Base-by-base conservation (phyloP, 2,113 vertebrate genomes). In the Istiophorus platypterus region DNA sequence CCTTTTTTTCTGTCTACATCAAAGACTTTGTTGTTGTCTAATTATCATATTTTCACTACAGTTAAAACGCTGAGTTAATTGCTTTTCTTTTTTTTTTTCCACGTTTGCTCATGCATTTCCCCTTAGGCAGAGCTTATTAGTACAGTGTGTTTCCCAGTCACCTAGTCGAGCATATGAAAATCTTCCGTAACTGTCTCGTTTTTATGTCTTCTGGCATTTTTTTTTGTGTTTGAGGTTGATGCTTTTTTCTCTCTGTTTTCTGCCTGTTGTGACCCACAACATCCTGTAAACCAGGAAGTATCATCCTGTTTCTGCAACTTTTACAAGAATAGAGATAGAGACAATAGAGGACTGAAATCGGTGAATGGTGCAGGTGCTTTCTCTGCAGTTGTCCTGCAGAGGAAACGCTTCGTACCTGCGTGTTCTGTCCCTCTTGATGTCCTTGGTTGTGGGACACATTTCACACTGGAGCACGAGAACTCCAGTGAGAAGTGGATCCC, bases 1-100 rank as follows among this genome's bases (percentile, higher is more conserved):
- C 51, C 57, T 24, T 47, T 26, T 1, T 41, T 63, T 64, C 64
- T 56, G 37, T 29, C 31, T 56, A 5, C 56, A 80, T 72, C 78
- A 82, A 39, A 85, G 15, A 10, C 37, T 42, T 34, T 24, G 27
- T 71, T 84, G 27, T 10, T 26, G n/a, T 31, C 45, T 63, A 42
- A 82, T 86, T 62, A 79, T 56, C 18, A 80, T 78, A 76, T 67
- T 90, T 80, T 59, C 66, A 70, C 31, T 79, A 67, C 52, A 41
- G 12, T 34, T 56, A 34, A 4, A 57, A 41, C 52, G 26, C 63
- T 63, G 70, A 73, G 10, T 64, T 78, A 76, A 73, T 71, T 80
- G 63, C 66, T 24, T 76, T 78, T 15, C 24, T n/a, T n/a, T n/a
- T n/a, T 61, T 58, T 77, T 45, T 41, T 22, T 7, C 5, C 41